Conservation (phyloP, 2,797 vertebrate genomes). For the Platalea minor region DNA sequence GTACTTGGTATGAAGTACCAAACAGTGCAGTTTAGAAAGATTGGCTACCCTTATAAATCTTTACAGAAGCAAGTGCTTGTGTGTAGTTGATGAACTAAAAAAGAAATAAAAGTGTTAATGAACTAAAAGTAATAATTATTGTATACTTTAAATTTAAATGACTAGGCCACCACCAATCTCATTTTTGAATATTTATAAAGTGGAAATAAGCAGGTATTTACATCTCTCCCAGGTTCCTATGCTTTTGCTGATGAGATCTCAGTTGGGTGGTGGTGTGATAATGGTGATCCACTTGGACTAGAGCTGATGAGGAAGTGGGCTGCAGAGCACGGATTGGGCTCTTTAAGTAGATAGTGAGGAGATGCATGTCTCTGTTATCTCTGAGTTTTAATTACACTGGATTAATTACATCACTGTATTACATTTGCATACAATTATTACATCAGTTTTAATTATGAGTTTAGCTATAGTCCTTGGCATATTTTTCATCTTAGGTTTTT, state of each 20-base stretch:
- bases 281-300: background rate
- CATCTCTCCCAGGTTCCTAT: background rate
- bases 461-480: background rate
- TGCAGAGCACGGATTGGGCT: background rate
- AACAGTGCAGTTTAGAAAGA: background rate
- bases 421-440: background rate
- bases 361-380: background rate
- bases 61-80: background rate
- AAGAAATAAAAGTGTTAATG: background rate
- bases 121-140: background rate
- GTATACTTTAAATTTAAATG: background rate
- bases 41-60: background rate
- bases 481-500: background rate
- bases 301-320: background rate
- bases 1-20: background rate
- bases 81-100: background rate
- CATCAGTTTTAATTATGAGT: background rate
- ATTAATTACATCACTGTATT: background rate
- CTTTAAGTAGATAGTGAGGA: background rate
- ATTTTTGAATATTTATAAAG: background rate
- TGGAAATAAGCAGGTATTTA: background rate
- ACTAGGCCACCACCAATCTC: background rate
- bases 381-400: background rate
- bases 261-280: fast-evolving
- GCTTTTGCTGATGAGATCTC: background rate